phyloP scores from a whole-genome alignment of 2,797 vertebrate species.

The Telmatherina bonti region DNA sequence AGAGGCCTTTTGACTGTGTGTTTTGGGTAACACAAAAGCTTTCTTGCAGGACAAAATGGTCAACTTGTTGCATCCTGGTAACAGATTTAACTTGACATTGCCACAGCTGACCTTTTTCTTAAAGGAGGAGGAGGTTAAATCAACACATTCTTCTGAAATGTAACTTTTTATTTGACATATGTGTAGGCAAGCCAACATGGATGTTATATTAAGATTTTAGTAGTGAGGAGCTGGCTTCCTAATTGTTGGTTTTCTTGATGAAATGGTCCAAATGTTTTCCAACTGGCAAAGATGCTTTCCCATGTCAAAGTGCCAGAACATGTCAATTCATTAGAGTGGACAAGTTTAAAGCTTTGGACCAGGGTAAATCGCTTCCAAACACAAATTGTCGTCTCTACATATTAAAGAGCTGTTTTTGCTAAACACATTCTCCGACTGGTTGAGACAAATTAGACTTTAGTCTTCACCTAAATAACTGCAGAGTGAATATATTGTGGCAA shows the following conservation, averaged over 20 bases:
- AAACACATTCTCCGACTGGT: background rate
- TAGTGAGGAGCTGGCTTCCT: background rate
- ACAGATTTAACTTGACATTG: background rate
- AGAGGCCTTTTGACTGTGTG: background rate
- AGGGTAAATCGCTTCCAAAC: background rate
- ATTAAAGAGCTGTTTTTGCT: background rate
- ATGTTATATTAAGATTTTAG: background rate
- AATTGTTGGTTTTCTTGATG: background rate
- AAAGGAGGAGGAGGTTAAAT: background rate
- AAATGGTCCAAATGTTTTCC: background rate
- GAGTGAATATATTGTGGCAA: background rate
- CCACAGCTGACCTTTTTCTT: background rate
- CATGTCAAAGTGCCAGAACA: background rate
- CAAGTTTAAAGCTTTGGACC: background rate
- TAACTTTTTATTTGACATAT: background rate
- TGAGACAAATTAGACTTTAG: background rate
- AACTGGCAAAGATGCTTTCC: background rate
- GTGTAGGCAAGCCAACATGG: no score
- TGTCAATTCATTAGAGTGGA: background rate
- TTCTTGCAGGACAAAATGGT: background rate
- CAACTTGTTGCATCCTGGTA: background rate
- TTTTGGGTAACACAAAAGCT: background rate
- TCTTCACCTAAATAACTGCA: slow-evolving; percentile 4
- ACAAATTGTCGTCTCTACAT: background rate
- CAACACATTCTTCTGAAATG: background rate